These are phyloP conservation scores for Coendou prehensilis DNA, from an alignment of 2,797 vertebrate species.

Conservation along the genomic window DNA sequence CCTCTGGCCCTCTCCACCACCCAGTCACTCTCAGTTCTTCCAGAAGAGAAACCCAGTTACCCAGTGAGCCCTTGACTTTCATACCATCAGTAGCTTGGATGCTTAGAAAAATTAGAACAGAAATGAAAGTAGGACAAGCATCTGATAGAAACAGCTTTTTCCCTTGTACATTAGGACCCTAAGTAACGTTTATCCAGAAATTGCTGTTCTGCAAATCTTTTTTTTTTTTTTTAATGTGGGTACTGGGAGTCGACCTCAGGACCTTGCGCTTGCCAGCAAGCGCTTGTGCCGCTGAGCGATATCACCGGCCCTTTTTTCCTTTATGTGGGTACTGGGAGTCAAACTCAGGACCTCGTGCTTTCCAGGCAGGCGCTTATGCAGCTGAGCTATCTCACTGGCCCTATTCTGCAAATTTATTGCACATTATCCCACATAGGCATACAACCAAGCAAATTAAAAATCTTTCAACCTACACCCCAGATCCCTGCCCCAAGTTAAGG, in stretches of 20 bases:
- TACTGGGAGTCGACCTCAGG: too few relatives aligned
- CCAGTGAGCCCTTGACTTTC: neutral
- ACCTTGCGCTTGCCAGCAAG: too few relatives aligned
- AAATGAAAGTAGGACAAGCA: neutral
- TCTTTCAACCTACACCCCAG: neutral
- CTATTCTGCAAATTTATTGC: neutral
- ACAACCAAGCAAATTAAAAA: neutral
- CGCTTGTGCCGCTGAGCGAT: too few relatives aligned
- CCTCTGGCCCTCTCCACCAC: neutral
- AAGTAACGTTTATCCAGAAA: neutral
- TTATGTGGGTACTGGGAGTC: too few relatives aligned
- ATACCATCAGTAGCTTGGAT: neutral
- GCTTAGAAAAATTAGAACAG: neutral
- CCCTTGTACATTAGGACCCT: neutral
- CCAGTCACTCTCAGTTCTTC: neutral
- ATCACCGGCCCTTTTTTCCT: too few relatives aligned
- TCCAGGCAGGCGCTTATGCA: too few relatives aligned
- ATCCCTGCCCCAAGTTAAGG: neutral
- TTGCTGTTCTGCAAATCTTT: neutral
- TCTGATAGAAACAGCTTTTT: neutral
- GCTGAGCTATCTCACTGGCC: too few relatives aligned
- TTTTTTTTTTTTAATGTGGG: too few relatives aligned
- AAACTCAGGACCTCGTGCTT: too few relatives aligned
- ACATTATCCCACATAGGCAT: neutral
- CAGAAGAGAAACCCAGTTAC: neutral